Base-by-base conservation (phyloP, 2,113 vertebrate species). In the Pelvicachromis taeniatus region DNA sequence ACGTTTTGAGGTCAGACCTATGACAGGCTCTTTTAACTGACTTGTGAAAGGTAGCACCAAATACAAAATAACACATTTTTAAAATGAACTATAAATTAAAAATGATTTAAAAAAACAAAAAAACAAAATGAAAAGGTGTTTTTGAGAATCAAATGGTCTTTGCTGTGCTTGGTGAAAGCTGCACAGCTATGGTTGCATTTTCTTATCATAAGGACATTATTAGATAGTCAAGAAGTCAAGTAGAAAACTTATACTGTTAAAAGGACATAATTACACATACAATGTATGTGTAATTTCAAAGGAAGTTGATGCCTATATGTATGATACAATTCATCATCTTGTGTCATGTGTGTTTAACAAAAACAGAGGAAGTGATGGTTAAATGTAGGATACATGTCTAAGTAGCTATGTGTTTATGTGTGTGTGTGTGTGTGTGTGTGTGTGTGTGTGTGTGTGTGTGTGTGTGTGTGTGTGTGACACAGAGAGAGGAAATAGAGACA, bases 1-100 rank as follows among this genome's bases (percentile, higher is more conserved):
- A 16, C 96, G 95, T 77, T 98, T 98, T 89, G 97, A 99, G 98
- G 98, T 99, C 91, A 95, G 96, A 38, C 14, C 6, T 11, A 17
- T 12, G 53, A 14, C 40, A 14, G 9, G 3, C 23, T 59, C 63
- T 56, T 31, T 16, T 53, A 33, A 82, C 7, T 78, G 56, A 19
- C 6, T 12, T 3, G 1, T 21, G 59, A 63, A 63, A 63, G 59
- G 59, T 65, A 65, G 19, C 33, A 38, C 65, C 14, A 21, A 42
- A 45, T 70, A 45, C 21, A 17, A 70, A 70, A 45, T 70, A 13
- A 13, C 13, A 17, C 45, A 23, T 26, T 70, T 21, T 70, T 45
- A 70, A 70, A 45, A 45, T 70, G 7, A 65, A 38, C 19, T 65
- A 65, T 70, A 16, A 4, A 45, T 70, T 1, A 9, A 68, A 17